A percentile compares a stretch with the other conserved stretches of the same genome.
phyloP scores from a whole-genome alignment of 2,113 vertebrate genomes.

The Mirza zaza region DNA sequence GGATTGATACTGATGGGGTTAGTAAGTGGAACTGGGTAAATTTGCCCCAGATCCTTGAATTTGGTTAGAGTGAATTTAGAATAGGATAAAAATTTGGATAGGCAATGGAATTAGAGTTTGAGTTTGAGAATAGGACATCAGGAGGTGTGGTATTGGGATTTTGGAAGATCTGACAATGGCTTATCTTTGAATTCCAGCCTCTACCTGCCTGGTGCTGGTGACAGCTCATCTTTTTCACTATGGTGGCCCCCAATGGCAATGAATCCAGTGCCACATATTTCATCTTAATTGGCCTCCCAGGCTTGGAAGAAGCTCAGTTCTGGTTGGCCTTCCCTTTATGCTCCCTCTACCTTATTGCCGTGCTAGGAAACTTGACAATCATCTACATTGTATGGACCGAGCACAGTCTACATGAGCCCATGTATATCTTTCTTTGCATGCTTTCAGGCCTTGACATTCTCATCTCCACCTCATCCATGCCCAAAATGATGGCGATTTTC shows the following conservation, averaged over 20 bases:
- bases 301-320: slow-evolving; percentile 76
- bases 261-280: slow-evolving; percentile 72
- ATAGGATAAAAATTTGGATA: neutral
- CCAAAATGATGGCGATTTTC: slow-evolving; percentile 79
- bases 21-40: neutral
- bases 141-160: neutral
- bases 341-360: slow-evolving; percentile 75
- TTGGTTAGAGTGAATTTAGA: neutral
- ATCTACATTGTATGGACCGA: slow-evolving; percentile 75
- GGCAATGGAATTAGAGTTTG: neutral
- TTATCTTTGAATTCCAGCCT: slow-evolving; percentile 68
- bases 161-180: slow-evolving; percentile 19
- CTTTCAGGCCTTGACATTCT: slow-evolving; percentile 76
- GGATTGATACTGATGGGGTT: neutral
- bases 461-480: slow-evolving; percentile 77
- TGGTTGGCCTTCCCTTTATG: slow-evolving; percentile 77
- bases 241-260: slow-evolving; percentile 45
- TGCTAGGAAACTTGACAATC: slow-evolving; percentile 78
- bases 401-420: slow-evolving; percentile 75
- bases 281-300: slow-evolving; percentile 77
- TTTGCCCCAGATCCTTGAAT: neutral
- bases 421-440: slow-evolving; percentile 80
- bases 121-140: neutral
- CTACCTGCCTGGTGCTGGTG: neutral
- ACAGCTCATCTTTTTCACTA: slow-evolving; percentile 43